Percentiles rank a stretch among this genome's conserved stretches.
Conservation (phyloP, 2,888 invertebrate genomes). For the Anagyrus pseudococci region DNA sequence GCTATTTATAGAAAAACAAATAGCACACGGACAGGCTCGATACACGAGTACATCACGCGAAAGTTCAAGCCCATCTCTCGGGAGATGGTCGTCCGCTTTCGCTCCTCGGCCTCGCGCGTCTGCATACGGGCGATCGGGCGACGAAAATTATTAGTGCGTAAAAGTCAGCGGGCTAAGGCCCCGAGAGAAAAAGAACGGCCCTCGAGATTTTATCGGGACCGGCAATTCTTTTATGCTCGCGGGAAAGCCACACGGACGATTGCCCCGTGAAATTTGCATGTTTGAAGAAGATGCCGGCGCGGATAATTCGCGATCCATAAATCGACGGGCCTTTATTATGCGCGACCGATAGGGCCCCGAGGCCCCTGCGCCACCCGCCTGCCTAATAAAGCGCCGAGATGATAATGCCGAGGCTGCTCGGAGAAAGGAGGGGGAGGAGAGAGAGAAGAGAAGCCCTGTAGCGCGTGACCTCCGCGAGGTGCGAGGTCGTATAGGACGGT, state of each 20-base stretch:
- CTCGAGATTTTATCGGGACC: no score
- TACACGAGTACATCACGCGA: no score
- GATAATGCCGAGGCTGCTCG: conserved; percentile 16
- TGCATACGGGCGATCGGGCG: no score
- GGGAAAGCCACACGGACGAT: conserved; percentile 16
- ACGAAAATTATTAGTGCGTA: no score
- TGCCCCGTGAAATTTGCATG: conserved; percentile 37
- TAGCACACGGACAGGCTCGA: no score
- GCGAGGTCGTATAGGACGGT: background rate
- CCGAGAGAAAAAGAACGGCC: conserved; percentile 9
- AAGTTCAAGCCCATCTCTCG: no score
- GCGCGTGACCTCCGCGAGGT: background rate
- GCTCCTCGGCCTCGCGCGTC: no score
- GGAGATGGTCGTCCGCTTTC: no score
- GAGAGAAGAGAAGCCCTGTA: background rate
- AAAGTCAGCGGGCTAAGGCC: no score
- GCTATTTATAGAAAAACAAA: no score
- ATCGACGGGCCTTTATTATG: conserved; percentile 32
- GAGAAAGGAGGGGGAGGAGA: background rate
- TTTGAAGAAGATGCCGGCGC: conserved; percentile 37
- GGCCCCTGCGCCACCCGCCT: background rate
- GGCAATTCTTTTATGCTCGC: no score
- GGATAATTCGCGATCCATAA: conserved; percentile 36
- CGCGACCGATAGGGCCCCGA: conserved; percentile 6
- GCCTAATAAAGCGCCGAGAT: conserved; percentile 29